Base-by-base conservation (phyloP, 1,140 invertebrate genomes). In the Drosophila fuyamai region DNA sequence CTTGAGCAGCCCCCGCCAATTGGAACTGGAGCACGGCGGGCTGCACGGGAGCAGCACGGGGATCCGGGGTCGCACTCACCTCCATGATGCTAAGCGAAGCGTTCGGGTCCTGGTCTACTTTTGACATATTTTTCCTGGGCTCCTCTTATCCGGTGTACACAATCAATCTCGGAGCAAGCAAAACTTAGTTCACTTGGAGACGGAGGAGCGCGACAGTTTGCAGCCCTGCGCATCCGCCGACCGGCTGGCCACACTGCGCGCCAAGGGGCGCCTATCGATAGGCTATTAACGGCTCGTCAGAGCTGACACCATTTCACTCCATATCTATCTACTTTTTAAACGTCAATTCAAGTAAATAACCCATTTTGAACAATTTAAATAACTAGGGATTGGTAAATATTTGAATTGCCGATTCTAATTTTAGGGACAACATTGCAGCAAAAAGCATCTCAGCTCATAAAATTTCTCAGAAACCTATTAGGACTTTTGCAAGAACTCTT, bases 31-130 rank as follows among this genome's bases (percentile, higher is more conserved):
- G 29, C 48, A 27, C n/a, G 14, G 13, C 55, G 53, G 36, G 27
- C n/a, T 1, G n/a, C 18, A 12, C 41, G 13, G n/a, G 2, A 10
- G 14, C 32, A 12, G n/a, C 27, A 12, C 5, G 18, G 44, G 40
- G 13, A 27, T 5, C 32, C 23, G 9, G 9, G 12, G 32, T 16
- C 16, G n/a, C 16, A 63, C 82, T 44, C 55, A 92, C 91, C 84
- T 92, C 91, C 91, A 92, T 92, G 50, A 92, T 92, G 75, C 84
- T 84, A 14, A 86, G 62, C 48, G 90, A 91, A 62, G 81, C 71
- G 58, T 56, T 90, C 35, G 76, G 70, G 55, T 90, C 91, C 56
- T 86, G 79, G 78, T 92, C 91, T 53, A 78, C 72, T 73, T 92
- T 92, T 47, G 91, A 91, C 91, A 92, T 92, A 38, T 85, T 91